phyloP scores from a whole-genome alignment of 2,113 vertebrate genomes.

The Pundamilia nyererei region DNA sequence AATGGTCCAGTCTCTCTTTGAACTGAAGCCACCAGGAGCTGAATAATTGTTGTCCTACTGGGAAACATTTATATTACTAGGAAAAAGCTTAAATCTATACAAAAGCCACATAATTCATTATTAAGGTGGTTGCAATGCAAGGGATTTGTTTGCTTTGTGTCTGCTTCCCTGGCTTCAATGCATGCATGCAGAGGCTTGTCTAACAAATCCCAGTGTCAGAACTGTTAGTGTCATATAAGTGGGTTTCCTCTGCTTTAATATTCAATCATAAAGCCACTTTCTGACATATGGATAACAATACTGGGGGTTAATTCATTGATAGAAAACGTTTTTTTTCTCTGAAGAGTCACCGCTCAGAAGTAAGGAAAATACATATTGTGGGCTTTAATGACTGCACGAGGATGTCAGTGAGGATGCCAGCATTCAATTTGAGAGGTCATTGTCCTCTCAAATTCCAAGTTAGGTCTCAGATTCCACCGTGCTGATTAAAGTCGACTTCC shows the following conservation, averaged over 20 bases:
- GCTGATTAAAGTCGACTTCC: conserved; percentile 29
- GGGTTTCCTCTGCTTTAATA: background rate
- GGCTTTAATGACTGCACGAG: background rate
- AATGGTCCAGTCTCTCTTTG: background rate
- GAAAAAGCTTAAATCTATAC: background rate
- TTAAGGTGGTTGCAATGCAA: background rate
- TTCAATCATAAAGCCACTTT: background rate
- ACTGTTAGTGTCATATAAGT: background rate
- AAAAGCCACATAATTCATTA: background rate
- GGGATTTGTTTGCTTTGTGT: background rate
- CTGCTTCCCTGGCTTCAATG: background rate
- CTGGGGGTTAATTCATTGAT: background rate
- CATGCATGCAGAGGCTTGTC: background rate
- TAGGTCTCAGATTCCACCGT: background rate
- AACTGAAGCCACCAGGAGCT: background rate
- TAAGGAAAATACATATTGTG: background rate
- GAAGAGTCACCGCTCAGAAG: background rate
- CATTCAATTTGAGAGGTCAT: conserved; percentile 4
- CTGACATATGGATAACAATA: background rate
- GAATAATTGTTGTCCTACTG: background rate
- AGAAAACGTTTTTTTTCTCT: background rate
- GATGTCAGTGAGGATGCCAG: background rate
- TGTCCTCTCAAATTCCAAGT: conserved; percentile 3
- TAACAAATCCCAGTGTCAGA: background rate
- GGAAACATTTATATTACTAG: background rate